phyloP scores from a whole-genome alignment of 2,797 vertebrate species.

The Sebastes hubbsi region DNA sequence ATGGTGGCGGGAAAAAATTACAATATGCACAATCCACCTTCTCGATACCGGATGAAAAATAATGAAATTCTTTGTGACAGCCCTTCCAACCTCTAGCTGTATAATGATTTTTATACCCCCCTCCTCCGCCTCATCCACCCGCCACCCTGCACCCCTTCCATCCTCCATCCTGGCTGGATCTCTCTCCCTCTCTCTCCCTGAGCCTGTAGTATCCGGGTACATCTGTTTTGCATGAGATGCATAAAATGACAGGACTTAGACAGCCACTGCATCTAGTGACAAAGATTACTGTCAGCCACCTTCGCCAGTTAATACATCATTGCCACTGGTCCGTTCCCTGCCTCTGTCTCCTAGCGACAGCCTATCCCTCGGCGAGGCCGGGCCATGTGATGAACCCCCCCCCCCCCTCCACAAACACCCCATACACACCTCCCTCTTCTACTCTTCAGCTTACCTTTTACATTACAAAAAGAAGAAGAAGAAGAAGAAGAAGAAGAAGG shows the following conservation, averaged over 20 bases:
- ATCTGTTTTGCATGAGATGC: slow-evolving; percentile 98
- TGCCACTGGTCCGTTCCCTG: slow-evolving; percentile 92
- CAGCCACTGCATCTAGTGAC: slow-evolving; percentile 97
- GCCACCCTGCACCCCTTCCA: slow-evolving; percentile 36
- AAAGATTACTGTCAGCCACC: slow-evolving; percentile 93
- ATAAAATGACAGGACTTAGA: slow-evolving; percentile 98
- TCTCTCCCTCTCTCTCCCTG: slow-evolving; percentile 53
- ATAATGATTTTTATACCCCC: slow-evolving; percentile 82
- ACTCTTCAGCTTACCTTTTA: slow-evolving; percentile 90
- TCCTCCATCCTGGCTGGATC: slow-evolving; percentile 49
- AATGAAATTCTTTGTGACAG: slow-evolving; percentile 89
- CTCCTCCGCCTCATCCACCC: background rate
- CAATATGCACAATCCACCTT: slow-evolving; percentile 86
- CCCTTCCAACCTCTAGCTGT: slow-evolving; percentile 82
- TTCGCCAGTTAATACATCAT: slow-evolving; percentile 99
- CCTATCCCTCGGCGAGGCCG: slow-evolving; percentile 85
- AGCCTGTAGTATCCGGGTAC: slow-evolving; percentile 88
- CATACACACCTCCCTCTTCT: slow-evolving; percentile 54
- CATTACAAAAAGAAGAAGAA: slow-evolving; percentile 74
- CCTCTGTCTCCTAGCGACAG: slow-evolving; percentile 97
- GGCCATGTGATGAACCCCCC: slow-evolving; percentile 71
- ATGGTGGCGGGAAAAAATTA: slow-evolving; percentile 74
- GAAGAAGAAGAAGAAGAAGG: background rate
- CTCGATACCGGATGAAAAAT: slow-evolving; percentile 86
- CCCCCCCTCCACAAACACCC: background rate